Conservation (phyloP, 1,140 invertebrate species). For the Reticulitermes speratus region DNA sequence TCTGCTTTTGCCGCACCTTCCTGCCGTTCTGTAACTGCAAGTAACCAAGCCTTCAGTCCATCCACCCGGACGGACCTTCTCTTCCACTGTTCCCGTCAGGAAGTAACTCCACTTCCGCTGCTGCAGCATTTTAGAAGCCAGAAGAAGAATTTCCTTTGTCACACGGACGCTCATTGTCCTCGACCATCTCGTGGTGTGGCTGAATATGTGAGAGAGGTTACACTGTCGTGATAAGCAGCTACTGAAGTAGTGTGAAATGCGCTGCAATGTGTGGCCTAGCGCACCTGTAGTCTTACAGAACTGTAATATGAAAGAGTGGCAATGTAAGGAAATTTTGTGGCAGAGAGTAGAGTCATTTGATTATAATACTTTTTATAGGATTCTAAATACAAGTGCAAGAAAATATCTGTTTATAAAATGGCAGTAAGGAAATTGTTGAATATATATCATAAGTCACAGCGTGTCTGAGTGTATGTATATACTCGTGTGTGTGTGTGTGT, state of each 20-base stretch:
- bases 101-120: background rate
- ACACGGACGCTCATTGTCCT: background rate
- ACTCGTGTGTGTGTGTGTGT: too few relatives aligned
- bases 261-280: too few relatives aligned
- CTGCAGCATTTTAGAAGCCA: background rate
- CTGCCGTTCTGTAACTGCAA: background rate
- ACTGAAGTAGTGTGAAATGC: background rate
- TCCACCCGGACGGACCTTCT: background rate
- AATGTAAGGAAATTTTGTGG: too few relatives aligned
- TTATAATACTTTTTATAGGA: too few relatives aligned
- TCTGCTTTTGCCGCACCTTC: background rate
- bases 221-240: background rate
- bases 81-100: background rate
- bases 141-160: background rate
- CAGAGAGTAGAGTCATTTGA: too few relatives aligned
- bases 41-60: background rate
- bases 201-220: background rate
- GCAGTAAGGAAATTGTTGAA: too few relatives aligned
- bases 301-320: too few relatives aligned
- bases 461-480: too few relatives aligned
- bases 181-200: background rate
- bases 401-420: too few relatives aligned
- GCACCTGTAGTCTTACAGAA: too few relatives aligned
- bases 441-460: too few relatives aligned
- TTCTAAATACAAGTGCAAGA: too few relatives aligned